phyloP scores from a whole-genome alignment of 1,140 invertebrate species.

The Callitettix versicolor region DNA sequence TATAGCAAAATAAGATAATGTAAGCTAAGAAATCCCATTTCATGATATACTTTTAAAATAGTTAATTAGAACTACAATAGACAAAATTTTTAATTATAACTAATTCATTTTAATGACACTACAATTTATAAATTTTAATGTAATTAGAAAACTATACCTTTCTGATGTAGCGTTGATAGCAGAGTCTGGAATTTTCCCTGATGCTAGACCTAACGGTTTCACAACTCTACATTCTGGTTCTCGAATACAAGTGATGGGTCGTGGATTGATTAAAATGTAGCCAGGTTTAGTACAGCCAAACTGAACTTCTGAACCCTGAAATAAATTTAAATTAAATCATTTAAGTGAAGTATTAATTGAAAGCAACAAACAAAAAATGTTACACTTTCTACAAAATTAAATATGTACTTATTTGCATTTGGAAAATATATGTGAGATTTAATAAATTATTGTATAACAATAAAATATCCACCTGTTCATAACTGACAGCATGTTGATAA shows the following conservation, averaged over 20 bases:
- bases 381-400: too few relatives aligned
- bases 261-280: constrained; percentile 82
- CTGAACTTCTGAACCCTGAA: constrained; percentile 70
- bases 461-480: constrained; percentile 55
- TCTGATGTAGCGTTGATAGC: constrained; percentile 94
- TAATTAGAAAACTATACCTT: too few relatives aligned
- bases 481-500: constrained; percentile 75
- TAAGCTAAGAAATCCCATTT: too few relatives aligned
- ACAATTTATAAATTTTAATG: too few relatives aligned
- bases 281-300: constrained; percentile 85
- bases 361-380: neutral
- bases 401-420: too few relatives aligned
- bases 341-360: neutral
- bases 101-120: too few relatives aligned
- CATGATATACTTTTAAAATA: too few relatives aligned
- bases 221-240: constrained; percentile 91
- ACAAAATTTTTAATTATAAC: too few relatives aligned
- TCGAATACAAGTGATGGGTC: constrained; percentile 80
- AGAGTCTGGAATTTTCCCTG: constrained; percentile 84
- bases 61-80: too few relatives aligned
- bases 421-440: too few relatives aligned
- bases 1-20: too few relatives aligned
- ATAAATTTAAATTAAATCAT: neutral
- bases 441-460: too few relatives aligned
- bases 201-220: constrained; percentile 80